Percentiles rank a stretch among this genome's conserved stretches.
phyloP scores from a whole-genome alignment of 2,888 invertebrate species.

The Parapristionchus giblindavisi region DNA sequence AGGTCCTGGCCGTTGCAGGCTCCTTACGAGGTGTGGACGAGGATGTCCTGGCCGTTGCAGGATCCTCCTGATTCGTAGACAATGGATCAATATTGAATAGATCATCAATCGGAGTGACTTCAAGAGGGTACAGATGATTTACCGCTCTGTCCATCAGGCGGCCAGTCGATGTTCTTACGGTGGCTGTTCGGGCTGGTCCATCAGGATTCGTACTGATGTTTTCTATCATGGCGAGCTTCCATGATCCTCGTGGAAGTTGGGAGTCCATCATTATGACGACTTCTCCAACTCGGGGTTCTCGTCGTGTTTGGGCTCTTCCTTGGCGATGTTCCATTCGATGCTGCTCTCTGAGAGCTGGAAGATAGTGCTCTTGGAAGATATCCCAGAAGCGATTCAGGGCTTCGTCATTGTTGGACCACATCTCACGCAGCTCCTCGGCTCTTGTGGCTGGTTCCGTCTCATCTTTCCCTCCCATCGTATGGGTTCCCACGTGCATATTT shows the following conservation, averaged over 20 bases:
- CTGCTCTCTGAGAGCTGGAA: not conserved
- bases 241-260: not conserved
- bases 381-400: not conserved
- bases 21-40: no score
- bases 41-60: not conserved
- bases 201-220: not conserved
- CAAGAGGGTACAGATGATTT: not conserved
- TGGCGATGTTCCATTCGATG: conserved; percentile 16
- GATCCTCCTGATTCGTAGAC: not conserved
- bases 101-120: not conserved
- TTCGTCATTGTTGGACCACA: not conserved
- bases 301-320: not conserved
- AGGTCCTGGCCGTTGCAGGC: no score
- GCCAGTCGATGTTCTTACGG: not conserved
- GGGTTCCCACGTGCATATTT: not conserved
- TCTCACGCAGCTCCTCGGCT: not conserved
- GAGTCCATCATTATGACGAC: conserved; percentile 4
- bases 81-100: not conserved
- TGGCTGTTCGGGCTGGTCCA: not conserved
- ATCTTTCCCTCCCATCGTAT: not conserved
- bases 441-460: not conserved
- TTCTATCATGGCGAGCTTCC: not conserved
- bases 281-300: conserved; percentile 8
- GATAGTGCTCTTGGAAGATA: not conserved
- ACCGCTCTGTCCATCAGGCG: not conserved